A percentile compares a stretch with the other conserved stretches of the same genome.
Conservation (phyloP, 2,113 vertebrate species). For the Oreamnos americanus region DNA sequence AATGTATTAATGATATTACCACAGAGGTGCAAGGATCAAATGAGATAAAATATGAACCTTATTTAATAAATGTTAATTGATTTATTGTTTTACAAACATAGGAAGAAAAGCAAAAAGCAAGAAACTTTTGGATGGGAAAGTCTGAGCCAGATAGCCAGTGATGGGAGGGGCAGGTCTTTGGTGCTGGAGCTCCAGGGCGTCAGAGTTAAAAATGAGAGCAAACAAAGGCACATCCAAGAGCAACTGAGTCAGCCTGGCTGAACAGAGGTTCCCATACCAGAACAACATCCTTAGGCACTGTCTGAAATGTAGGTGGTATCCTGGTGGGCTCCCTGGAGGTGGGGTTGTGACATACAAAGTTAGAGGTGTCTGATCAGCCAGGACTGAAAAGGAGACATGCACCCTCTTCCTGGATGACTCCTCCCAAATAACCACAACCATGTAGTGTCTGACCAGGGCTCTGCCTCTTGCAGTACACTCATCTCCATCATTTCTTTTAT, state of each 20-base stretch:
- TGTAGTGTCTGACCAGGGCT: neutral
- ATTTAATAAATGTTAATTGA: neutral
- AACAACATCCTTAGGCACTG: neutral
- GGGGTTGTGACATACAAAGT: neutral
- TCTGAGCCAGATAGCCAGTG: neutral
- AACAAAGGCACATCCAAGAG: neutral
- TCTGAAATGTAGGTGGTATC: neutral
- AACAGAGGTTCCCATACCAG: neutral
- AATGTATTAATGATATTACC: neutral
- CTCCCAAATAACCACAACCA: neutral
- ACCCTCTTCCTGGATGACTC: neutral
- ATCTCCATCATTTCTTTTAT: neutral
- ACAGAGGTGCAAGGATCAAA: neutral
- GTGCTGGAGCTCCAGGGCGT: neutral
- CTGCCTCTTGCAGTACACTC: no score
- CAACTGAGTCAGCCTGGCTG: neutral
- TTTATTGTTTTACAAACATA: neutral
- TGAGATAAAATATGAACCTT: neutral
- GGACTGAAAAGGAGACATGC: neutral
- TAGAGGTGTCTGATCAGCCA: neutral
- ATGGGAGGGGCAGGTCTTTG: neutral
- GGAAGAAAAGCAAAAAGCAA: neutral
- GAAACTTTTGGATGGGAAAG: neutral
- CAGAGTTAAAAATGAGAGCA: neutral
- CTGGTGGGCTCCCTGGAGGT: neutral